phyloP scores from a whole-genome alignment of 2,888 invertebrate species.

The Timandra comae region DNA sequence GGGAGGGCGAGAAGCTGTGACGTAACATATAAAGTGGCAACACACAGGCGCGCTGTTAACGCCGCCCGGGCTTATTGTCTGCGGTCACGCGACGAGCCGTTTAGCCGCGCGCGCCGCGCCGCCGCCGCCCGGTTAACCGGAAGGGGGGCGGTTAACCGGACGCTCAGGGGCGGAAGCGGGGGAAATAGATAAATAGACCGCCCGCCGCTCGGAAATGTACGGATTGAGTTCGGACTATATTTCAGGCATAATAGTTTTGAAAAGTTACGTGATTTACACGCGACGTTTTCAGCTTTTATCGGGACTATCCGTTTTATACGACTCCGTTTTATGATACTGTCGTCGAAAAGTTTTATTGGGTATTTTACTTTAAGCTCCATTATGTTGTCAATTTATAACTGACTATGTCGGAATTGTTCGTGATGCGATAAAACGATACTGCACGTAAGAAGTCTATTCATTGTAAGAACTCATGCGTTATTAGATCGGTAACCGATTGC shows the following conservation, averaged over 20 bases:
- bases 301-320: conserved; percentile 52
- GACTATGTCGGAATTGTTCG: conserved; percentile 27
- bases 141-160: conserved; percentile 77
- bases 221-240: conserved; percentile 76
- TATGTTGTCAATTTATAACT: conserved; percentile 45
- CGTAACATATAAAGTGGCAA: conserved; percentile 75
- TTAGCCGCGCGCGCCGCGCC: conserved; percentile 71
- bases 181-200: conserved; percentile 77
- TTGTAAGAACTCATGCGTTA: conserved; percentile 26
- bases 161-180: conserved; percentile 74
- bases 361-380: conserved; percentile 51
- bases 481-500: conserved; percentile 33
- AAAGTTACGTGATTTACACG: conserved; percentile 74
- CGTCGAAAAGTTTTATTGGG: conserved; percentile 58
- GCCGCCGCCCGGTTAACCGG: conserved; percentile 73
- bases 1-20: conserved; percentile 38
- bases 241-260: conserved; percentile 75
- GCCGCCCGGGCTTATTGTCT: conserved; percentile 76
- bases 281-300: conserved; percentile 69
- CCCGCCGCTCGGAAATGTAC: conserved; percentile 75
- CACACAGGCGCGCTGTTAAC: conserved; percentile 76
- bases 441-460: conserved; percentile 37
- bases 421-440: conserved; percentile 28
- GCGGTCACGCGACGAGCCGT: conserved; percentile 78
- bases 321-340: conserved; percentile 58